Evolutionary conservation across 2,888 invertebrate species (phyloP).

Genomic region (Lithophane ornitopus): DNA sequence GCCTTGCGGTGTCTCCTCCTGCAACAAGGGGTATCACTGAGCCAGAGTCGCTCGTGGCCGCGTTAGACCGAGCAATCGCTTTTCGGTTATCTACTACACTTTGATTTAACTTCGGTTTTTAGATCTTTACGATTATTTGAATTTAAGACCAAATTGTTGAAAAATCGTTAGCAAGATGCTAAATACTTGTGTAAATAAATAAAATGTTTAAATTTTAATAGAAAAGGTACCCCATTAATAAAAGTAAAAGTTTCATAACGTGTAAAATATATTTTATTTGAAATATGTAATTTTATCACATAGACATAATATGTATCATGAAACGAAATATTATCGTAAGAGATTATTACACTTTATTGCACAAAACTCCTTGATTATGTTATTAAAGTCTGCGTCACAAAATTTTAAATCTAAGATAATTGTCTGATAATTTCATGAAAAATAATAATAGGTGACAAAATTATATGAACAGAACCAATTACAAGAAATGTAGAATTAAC

Average conservation of each 20-base stretch:
- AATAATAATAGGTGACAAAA: neutral
- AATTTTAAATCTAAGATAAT: conserved; percentile 12
- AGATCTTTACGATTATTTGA: neutral
- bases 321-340: conserved; percentile 46
- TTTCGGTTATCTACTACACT: conserved; percentile 75
- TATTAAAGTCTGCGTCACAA: conserved; percentile 43
- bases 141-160: neutral
- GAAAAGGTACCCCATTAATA: conserved; percentile 20
- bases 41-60: conserved; percentile 89
- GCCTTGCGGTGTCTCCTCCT: conserved; percentile 99
- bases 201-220: neutral
- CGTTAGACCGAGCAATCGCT: conserved; percentile 87
- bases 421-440: conserved; percentile 15
- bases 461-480: neutral
- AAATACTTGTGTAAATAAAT: neutral
- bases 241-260: conserved; percentile 61
- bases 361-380: conserved; percentile 49
- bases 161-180: conserved; percentile 4
- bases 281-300: conserved; percentile 67
- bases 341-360: conserved; percentile 59
- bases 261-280: conserved; percentile 68
- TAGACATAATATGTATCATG: conserved; percentile 55
- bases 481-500: conserved; percentile 20
- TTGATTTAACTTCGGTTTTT: conserved; percentile 7
- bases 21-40: conserved; percentile 92